These are phyloP conservation scores for Acronicta alni DNA, from an alignment of 2,888 invertebrate species.

Conservation along the genomic window DNA sequence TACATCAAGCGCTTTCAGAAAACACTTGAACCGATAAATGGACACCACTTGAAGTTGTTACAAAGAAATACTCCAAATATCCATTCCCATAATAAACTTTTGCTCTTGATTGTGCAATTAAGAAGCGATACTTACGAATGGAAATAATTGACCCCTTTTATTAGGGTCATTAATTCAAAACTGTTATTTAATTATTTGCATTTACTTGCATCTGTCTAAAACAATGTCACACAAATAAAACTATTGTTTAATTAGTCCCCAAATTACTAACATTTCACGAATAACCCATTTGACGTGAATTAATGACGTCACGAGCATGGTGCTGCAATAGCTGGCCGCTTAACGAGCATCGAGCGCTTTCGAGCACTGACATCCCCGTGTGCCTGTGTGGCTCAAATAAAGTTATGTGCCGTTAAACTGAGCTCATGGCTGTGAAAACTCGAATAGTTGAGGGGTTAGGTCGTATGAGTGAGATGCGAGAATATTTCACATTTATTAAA, in stretches of 20 bases:
- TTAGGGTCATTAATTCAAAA: neutral
- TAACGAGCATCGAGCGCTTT: conserved; percentile 39
- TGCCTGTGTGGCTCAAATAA: conserved; percentile 33
- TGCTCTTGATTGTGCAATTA: no score
- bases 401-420: conserved; percentile 52
- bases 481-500: no score
- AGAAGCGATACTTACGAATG: no score
- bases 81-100: no score
- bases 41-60: no score
- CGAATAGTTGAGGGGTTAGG: conserved; percentile 23
- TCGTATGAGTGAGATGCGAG: conserved; percentile 1
- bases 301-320: conserved; percentile 33
- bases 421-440: conserved; percentile 38
- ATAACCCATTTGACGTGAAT: conserved; percentile 25
- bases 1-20: no score
- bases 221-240: conserved; percentile 26
- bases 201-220: neutral
- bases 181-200: neutral
- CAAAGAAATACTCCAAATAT: no score
- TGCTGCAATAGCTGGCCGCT: conserved; percentile 31
- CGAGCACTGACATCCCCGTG: conserved; percentile 35
- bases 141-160: neutral
- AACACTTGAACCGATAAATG: no score
- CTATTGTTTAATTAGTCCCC: conserved; percentile 32
- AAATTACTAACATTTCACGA: conserved; percentile 26